Conservation (phyloP, 2,888 invertebrate species). For the Diloba caeruleocephala region DNA sequence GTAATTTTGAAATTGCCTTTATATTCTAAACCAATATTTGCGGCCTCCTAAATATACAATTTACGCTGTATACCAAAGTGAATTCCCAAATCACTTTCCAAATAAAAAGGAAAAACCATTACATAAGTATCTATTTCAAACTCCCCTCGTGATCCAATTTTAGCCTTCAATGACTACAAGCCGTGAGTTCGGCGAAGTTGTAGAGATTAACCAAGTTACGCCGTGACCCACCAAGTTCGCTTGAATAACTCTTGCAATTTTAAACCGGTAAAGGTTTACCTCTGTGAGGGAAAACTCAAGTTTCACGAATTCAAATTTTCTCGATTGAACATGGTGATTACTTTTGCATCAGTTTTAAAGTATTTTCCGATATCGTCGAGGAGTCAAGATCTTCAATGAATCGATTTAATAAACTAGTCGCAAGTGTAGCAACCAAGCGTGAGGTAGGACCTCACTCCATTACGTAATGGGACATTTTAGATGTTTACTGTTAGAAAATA, state of each 20-base stretch:
- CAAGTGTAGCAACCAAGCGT: too few relatives aligned
- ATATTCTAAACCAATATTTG: too few relatives aligned
- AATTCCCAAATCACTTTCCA: background rate
- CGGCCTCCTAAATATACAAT: too few relatives aligned
- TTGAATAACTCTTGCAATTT: constrained; percentile 26
- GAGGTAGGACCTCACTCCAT: too few relatives aligned
- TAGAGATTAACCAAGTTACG: constrained; percentile 36
- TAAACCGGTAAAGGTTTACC: constrained; percentile 17
- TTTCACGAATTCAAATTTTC: constrained; percentile 16
- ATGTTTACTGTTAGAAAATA: too few relatives aligned
- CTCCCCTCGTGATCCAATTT: constrained; percentile 14
- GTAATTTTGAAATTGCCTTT: too few relatives aligned
- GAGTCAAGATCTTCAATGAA: background rate
- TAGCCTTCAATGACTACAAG: background rate
- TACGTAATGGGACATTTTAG: too few relatives aligned
- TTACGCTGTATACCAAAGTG: too few relatives aligned
- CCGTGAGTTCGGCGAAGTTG: constrained; percentile 18
- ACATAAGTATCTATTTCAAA: constrained; percentile 4
- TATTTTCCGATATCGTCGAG: background rate
- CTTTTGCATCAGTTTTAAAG: constrained; percentile 10
- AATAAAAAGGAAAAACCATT: background rate
- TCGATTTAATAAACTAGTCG: too few relatives aligned
- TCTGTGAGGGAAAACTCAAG: constrained; percentile 21
- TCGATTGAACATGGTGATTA: constrained; percentile 6
- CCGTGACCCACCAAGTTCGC: constrained; percentile 14